Conservation (phyloP, 2,888 invertebrate species). For the Candidula unifasciata region DNA sequence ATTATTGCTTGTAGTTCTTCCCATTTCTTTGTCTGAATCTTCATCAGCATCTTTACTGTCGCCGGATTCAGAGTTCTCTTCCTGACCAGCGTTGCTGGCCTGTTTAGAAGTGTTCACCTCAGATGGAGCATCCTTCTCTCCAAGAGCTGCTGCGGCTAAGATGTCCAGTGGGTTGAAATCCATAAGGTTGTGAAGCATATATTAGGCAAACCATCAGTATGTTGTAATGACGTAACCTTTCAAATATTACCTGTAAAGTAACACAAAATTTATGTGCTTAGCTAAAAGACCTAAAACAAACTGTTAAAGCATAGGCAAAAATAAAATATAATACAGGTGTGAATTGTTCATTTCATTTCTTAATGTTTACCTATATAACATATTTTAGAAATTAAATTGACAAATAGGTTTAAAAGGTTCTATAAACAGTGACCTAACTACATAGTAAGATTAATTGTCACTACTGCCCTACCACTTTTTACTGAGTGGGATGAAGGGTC, state of each 20-base stretch:
- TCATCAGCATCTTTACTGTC: slow-evolving; percentile 47
- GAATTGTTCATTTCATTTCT: no score
- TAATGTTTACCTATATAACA: no score
- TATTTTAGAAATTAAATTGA: no score
- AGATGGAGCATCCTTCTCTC: slow-evolving; percentile 51
- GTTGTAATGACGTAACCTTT: slow-evolving; percentile 30
- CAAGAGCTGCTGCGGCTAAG: slow-evolving; percentile 69
- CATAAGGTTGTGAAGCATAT: slow-evolving; percentile 55
- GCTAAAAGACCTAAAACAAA: neutral
- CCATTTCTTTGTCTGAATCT: slow-evolving; percentile 49
- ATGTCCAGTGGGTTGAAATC: slow-evolving; percentile 73
- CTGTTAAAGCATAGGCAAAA: neutral
- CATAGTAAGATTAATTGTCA: no score
- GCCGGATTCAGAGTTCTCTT: slow-evolving; percentile 20
- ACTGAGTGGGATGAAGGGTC: no score
- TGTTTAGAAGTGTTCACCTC: slow-evolving; percentile 38
- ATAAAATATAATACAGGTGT: neutral
- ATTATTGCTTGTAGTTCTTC: slow-evolving; percentile 46
- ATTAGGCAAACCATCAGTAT: slow-evolving; percentile 45
- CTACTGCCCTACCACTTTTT: no score
- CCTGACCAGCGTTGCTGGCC: slow-evolving; percentile 23
- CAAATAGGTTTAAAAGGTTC: no score
- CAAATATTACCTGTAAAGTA: slow-evolving; percentile 29
- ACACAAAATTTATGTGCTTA: neutral
- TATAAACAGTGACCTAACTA: no score